A percentile compares a stretch with the other conserved stretches of the same genome.
phyloP scores from a whole-genome alignment of 2,888 invertebrate species.

The Microplitis manilae region DNA sequence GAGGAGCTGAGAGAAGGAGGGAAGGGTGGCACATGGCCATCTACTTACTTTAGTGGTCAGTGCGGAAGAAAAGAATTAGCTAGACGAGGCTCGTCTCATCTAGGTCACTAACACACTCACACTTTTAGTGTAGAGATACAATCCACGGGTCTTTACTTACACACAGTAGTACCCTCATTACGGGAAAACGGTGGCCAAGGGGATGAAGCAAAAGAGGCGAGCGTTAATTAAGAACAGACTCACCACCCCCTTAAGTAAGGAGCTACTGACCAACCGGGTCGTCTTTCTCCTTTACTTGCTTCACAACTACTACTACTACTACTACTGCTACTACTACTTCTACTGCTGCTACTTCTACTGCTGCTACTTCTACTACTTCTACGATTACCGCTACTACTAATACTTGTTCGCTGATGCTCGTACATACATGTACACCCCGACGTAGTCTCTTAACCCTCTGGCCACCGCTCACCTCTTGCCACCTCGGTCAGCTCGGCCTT shows the following conservation, averaged over 20 bases:
- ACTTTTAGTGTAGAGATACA: conserved; percentile 46
- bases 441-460: conserved; percentile 19
- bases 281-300: conserved; percentile 32
- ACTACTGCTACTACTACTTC: background rate
- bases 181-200: conserved; percentile 63
- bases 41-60: conserved; percentile 69
- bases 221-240: conserved; percentile 72
- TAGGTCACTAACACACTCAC: conserved; percentile 66
- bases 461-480: conserved; percentile 30
- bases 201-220: conserved; percentile 70
- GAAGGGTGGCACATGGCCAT: conserved; percentile 63
- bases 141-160: conserved; percentile 49
- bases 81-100: conserved; percentile 70
- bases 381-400: no score
- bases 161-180: conserved; percentile 67
- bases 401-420: no score
- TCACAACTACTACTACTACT: conserved; percentile 35
- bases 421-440: no score
- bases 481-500: conserved; percentile 3
- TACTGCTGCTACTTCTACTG: background rate
- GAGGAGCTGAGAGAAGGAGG: conserved; percentile 8
- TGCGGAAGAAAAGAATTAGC: conserved; percentile 71
- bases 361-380: background rate
- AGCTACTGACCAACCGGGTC: conserved; percentile 66
- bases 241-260: conserved; percentile 70